Conservation (phyloP, 1,140 invertebrate genomes). For the Homalodisca vitripennis region DNA sequence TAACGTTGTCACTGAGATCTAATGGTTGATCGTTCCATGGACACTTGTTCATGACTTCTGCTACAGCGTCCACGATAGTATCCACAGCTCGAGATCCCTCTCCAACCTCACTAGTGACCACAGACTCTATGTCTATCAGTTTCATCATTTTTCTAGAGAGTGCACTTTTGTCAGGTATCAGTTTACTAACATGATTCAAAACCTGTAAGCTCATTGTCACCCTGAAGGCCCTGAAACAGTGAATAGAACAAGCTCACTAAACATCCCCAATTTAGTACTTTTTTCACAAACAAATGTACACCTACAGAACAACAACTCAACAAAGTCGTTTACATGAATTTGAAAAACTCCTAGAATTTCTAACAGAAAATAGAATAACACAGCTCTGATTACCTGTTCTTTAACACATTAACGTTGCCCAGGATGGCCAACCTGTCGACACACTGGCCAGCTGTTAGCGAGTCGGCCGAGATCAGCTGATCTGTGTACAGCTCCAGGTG, state of each 20-base stretch:
- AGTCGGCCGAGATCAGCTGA: neutral
- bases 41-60: neutral
- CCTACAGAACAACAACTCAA: too few species aligned
- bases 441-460: neutral
- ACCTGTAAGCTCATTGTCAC: neutral
- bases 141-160: neutral
- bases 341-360: too few species aligned
- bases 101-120: neutral
- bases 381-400: neutral
- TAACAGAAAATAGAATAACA: too few species aligned
- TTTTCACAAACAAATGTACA: too few species aligned
- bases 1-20: too few species aligned
- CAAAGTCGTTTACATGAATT: too few species aligned
- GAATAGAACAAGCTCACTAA: too few species aligned
- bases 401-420: neutral
- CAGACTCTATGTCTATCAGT: neutral
- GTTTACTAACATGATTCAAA: neutral
- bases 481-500: slow-evolving; percentile 18
- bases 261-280: too few species aligned
- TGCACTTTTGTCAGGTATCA: neutral
- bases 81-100: neutral
- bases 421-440: neutral
- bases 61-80: neutral
- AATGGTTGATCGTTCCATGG: neutral
- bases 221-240: slow-evolving; percentile 1